Evolutionary conservation across 2,888 invertebrate genomes (phyloP).

Genomic region (Athalia circularis): DNA sequence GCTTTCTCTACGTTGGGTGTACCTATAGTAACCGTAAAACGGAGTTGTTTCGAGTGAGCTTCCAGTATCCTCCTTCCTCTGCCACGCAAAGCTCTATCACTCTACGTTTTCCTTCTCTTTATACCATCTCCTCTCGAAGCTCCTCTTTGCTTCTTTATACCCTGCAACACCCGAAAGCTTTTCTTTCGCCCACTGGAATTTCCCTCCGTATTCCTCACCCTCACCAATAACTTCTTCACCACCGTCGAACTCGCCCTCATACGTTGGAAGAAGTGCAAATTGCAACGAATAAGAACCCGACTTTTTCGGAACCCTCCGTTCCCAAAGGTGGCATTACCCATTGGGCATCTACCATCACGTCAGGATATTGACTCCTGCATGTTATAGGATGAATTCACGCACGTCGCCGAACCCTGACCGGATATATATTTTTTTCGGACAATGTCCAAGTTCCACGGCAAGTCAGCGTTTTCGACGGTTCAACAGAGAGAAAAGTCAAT

Average conservation of each 20-base stretch:
- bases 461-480: conserved; percentile 14
- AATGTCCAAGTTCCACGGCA: not conserved
- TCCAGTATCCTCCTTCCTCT: no score
- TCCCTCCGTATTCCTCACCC: conserved; percentile 9
- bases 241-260: not conserved
- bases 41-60: conserved; percentile 15
- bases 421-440: not conserved
- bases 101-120: not conserved
- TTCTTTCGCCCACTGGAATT: not conserved
- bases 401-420: not conserved
- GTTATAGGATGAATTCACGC: conserved; percentile 27
- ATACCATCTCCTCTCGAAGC: not conserved
- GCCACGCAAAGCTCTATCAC: no score
- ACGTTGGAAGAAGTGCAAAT: conserved; percentile 51
- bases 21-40: conserved; percentile 11
- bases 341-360: conserved; percentile 12
- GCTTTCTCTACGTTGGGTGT: not conserved
- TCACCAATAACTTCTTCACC: not conserved
- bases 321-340: conserved; percentile 55
- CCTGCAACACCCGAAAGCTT: not conserved
- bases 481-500: not conserved
- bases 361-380: conserved; percentile 35
- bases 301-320: conserved; percentile 40
- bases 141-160: not conserved
- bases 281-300: conserved; percentile 50